Conservation (phyloP, 2,888 invertebrate species). For the Timandra comae region DNA sequence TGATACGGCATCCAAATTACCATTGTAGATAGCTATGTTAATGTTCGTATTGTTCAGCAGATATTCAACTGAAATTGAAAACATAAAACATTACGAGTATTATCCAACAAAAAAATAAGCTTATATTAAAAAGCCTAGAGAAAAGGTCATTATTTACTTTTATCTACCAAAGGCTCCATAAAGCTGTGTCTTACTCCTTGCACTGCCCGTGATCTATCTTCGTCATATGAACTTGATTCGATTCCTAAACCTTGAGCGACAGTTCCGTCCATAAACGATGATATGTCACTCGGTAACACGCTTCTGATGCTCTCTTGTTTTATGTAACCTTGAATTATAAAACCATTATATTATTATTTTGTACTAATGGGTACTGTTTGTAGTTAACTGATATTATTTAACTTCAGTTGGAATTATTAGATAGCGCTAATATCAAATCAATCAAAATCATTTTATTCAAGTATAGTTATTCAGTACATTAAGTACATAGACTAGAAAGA, state of each 20-base stretch:
- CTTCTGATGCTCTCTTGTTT: conserved; percentile 5
- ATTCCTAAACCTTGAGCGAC: conserved; percentile 81
- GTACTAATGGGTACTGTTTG: too few species aligned
- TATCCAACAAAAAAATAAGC: too few species aligned
- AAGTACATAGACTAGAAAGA: too few species aligned
- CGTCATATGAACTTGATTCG: conserved; percentile 77
- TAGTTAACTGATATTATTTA: too few species aligned
- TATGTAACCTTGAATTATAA: too few species aligned
- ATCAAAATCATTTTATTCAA: too few species aligned
- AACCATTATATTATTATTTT: too few species aligned
- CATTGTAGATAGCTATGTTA: conserved; percentile 82
- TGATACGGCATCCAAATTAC: conserved; percentile 89
- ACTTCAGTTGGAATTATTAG: too few species aligned
- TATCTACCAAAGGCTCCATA: conserved; percentile 82
- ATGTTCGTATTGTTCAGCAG: conserved; percentile 80
- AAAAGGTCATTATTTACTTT: conserved; percentile 63
- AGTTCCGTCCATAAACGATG: conserved; percentile 81
- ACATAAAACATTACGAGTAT: too few species aligned
- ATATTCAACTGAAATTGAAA: conserved; percentile 76
- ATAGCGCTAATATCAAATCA: too few species aligned
- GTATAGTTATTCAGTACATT: too few species aligned
- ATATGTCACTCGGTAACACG: conserved; percentile 38
- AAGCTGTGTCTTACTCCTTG: conserved; percentile 76
- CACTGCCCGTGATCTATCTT: conserved; percentile 74
- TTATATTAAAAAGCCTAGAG: not conserved